Evolutionary conservation across 2,113 vertebrate genomes (phyloP).

Genomic region (Bubo bubo): DNA sequence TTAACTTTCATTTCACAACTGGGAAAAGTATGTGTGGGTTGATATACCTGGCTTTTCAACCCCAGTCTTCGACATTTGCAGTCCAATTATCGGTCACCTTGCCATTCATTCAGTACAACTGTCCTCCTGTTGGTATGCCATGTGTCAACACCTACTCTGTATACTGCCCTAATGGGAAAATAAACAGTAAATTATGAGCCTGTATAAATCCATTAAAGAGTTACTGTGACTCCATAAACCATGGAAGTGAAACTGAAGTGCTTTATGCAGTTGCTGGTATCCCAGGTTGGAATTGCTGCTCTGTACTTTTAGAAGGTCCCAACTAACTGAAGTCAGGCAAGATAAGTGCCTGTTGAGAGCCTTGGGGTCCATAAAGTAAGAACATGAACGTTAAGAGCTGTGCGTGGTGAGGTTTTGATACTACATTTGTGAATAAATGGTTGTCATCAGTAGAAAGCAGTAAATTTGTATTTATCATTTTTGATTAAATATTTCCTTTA

Average conservation of each 20-base stretch:
- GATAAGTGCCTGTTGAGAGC: not conserved
- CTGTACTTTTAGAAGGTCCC: not conserved
- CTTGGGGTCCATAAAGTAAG: not conserved
- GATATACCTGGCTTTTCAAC: slow-evolving; percentile 4
- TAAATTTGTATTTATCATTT: not conserved
- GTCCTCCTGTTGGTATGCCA: not conserved
- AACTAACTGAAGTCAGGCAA: not conserved
- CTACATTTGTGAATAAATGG: not conserved
- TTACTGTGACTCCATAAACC: not conserved
- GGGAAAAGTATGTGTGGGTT: not conserved
- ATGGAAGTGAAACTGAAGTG: not conserved
- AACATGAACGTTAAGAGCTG: not conserved
- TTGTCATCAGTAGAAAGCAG: not conserved
- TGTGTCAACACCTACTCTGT: slow-evolving; percentile 1
- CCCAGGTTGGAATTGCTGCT: not conserved
- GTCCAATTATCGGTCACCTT: slow-evolving; percentile 30
- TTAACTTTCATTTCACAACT: slow-evolving; percentile 18
- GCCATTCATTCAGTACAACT: not conserved
- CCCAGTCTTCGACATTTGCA: slow-evolving; percentile 32
- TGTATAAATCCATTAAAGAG: not conserved
- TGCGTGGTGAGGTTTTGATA: not conserved
- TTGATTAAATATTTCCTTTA: not conserved
- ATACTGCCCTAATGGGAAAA: slow-evolving; percentile 1
- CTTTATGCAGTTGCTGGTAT: not conserved
- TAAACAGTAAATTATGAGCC: slow-evolving; percentile 37